A percentile compares a stretch with the other conserved stretches of the same genome.
These are phyloP conservation scores for Melospiza melodia DNA, from an alignment of 2,113 vertebrate genomes.

Conservation along the genomic window DNA sequence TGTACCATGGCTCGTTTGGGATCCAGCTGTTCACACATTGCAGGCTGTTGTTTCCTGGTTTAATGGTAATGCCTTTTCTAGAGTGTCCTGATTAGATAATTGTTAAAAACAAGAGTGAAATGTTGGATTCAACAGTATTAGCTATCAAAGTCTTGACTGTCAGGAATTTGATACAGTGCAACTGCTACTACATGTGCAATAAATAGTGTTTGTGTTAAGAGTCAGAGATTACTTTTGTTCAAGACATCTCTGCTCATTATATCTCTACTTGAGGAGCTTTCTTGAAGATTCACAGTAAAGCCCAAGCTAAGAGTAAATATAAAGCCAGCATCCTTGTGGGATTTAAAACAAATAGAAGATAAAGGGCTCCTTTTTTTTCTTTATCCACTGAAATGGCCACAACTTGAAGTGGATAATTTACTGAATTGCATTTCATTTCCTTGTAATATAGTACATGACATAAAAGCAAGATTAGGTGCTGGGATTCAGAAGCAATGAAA, in stretches of 20 bases:
- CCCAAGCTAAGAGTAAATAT: constrained; percentile 21
- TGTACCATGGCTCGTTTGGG: background rate
- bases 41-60: constrained; percentile 29
- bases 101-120: constrained; percentile 49
- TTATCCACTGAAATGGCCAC: constrained; percentile 42
- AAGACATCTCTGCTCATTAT: constrained; percentile 49
- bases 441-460: constrained; percentile 48
- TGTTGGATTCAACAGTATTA: constrained; percentile 25
- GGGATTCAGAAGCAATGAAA: constrained; percentile 34
- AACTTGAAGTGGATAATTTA: constrained; percentile 59
- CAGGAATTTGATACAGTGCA: constrained; percentile 29
- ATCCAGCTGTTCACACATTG: constrained; percentile 42
- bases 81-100: constrained; percentile 48
- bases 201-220: constrained; percentile 52
- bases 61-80: background rate
- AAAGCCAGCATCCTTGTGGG: constrained; percentile 20
- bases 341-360: constrained; percentile 58
- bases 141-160: constrained; percentile 10
- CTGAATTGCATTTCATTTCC: constrained; percentile 58
- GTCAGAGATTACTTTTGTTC: constrained; percentile 50
- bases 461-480: constrained; percentile 40
- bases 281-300: constrained; percentile 44
- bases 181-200: constrained; percentile 5
- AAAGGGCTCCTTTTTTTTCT: constrained; percentile 8
- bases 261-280: constrained; percentile 49